Conservation (phyloP, 2,888 invertebrate genomes). For the Ganaspis brasiliensis region DNA sequence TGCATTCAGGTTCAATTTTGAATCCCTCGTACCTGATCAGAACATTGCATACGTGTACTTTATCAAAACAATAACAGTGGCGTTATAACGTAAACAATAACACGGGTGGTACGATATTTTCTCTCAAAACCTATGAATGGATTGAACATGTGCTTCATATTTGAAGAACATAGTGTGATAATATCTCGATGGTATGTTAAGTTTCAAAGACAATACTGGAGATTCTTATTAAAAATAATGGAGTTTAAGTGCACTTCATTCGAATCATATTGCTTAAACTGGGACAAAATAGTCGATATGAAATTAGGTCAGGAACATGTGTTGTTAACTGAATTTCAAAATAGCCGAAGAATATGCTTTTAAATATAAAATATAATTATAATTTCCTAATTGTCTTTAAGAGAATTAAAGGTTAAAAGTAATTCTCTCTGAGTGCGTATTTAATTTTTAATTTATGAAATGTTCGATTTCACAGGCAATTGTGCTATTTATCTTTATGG, state of each 20-base stretch:
- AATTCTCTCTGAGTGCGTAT: too few species aligned
- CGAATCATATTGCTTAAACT: slow-evolving; percentile 3
- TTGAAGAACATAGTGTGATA: background rate
- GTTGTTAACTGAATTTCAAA: slow-evolving; percentile 12
- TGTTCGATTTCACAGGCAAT: too few species aligned
- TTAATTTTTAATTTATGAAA: too few species aligned
- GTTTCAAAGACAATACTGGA: slow-evolving; percentile 8
- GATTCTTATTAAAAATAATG: slow-evolving; percentile 6
- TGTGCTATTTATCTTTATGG: too few species aligned
- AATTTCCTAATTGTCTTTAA: too few species aligned
- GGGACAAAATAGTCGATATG: slow-evolving; percentile 12
- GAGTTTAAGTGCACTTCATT: slow-evolving; percentile 8
- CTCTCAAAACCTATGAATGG: background rate
- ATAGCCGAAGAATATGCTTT: background rate
- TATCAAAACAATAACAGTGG: slow-evolving; percentile 16
- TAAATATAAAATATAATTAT: too few species aligned
- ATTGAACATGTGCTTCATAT: background rate
- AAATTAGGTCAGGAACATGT: slow-evolving; percentile 6
- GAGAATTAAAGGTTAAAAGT: too few species aligned
- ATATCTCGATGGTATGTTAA: background rate
- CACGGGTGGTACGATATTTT: background rate
- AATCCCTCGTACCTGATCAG: background rate
- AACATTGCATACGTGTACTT: background rate
- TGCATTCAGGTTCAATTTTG: slow-evolving; percentile 10
- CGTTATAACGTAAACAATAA: slow-evolving; percentile 23